Base-by-base conservation (phyloP, 2,888 invertebrate species). In the Pyrocoelia pectoralis region DNA sequence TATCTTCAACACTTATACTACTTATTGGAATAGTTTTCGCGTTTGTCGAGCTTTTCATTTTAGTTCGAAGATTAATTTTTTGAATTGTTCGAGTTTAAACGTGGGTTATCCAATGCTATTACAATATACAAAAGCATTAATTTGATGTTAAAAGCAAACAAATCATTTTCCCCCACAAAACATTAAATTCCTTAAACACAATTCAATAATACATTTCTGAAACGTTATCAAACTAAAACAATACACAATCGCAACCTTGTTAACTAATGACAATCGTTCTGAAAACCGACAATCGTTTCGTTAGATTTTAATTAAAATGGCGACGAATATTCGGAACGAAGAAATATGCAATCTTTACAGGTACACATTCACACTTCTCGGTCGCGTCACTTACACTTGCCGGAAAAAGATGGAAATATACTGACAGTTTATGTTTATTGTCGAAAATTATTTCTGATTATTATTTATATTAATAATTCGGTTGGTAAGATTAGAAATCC, bases 221-320 rank as follows among this genome's bases (percentile, higher is more conserved):
- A 56, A 56, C 53, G 58, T 58, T 73, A 74, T 75, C 76, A 76
- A 73, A 73, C 72, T 67, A 66, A 69, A 75, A 76, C 75, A 76
- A 76, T 75, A 72, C 73, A 74, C 72, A 74, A 75, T 75, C 74
- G 67, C 71, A 70, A 71, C 70, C 70, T 73, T 72, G 72, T 74
- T 74, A 74, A 71, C 73, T 72, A 73, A 72, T 71, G 75, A 74
- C 73, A 73, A 72, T 73, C 71, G 68, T 69, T 69, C 67, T 68
- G 65, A 69, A 65, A 60, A 68, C 70, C 72, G 68, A 68, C 74
- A 71, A 74, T 74, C 72, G 72, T 73, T 73, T 72, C 71, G 68
- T 72, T 71, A 72, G 73, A 70, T 73, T 75, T 74, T 73, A 75
- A 75, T 75, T 75, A 75, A 75, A 75, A 73, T 72, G 70, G 71